Percentiles rank a stretch among this genome's conserved stretches.
Conservation (phyloP, 2,888 invertebrate species). For the Ypsolopha scabrella region DNA sequence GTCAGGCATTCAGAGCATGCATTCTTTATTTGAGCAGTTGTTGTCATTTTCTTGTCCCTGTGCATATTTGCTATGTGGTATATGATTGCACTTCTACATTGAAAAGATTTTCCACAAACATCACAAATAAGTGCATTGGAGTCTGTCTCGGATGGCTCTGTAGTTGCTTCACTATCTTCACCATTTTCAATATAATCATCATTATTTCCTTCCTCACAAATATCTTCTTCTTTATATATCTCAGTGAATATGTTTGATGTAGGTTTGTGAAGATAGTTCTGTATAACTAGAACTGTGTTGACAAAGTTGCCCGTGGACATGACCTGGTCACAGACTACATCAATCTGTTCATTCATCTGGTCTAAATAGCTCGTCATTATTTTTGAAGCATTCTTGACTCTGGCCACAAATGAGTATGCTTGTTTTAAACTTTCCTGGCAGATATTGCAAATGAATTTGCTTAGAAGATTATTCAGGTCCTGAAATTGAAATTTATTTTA, state of each 20-base stretch:
- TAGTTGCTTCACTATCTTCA: too few relatives aligned
- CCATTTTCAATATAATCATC: too few relatives aligned
- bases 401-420: neutral
- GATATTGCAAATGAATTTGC: neutral
- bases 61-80: neutral
- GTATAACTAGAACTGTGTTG: neutral
- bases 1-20: conserved; percentile 19
- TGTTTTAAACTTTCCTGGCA: neutral
- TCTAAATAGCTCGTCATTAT: neutral
- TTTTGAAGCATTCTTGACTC: neutral
- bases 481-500: neutral
- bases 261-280: neutral
- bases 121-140: neutral
- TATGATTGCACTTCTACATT: neutral
- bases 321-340: neutral
- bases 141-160: neutral
- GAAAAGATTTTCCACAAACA: neutral
- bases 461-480: neutral
- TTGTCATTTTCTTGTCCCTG: neutral
- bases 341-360: neutral
- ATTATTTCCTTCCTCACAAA: neutral
- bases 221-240: neutral
- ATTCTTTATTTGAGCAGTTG: conserved; percentile 20
- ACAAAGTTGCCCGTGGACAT: neutral
- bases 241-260: neutral